Conservation (phyloP, 1,140 invertebrate species). For the Ooceraea biroi region DNA sequence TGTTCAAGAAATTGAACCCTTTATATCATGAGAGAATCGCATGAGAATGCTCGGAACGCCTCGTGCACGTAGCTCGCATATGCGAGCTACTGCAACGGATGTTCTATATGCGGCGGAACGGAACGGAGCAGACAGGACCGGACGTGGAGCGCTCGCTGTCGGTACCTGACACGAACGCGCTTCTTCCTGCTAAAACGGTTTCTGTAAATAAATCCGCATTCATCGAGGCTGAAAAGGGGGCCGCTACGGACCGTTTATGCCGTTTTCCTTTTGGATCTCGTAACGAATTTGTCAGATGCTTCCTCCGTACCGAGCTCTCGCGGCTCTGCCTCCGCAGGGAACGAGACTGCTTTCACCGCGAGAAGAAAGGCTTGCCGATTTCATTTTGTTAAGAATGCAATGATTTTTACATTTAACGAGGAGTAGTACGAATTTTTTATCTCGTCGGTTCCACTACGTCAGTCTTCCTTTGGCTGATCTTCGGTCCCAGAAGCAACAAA, state of each 20-base stretch:
- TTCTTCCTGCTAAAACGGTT: constrained; percentile 71
- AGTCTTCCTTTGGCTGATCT: neutral
- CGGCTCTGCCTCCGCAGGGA: neutral
- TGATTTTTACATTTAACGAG: no score
- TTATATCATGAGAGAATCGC: constrained; percentile 10
- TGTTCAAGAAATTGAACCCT: constrained; percentile 19
- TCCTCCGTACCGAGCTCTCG: neutral
- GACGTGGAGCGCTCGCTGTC: constrained; percentile 66
- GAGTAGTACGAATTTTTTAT: neutral
- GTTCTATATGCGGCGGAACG: constrained; percentile 76
- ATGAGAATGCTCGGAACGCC: neutral
- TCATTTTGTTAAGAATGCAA: no score
- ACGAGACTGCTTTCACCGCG: neutral
- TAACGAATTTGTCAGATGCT: neutral
- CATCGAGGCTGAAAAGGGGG: constrained; percentile 44
- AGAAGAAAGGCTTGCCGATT: no score
- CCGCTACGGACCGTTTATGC: neutral
- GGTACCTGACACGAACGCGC: constrained; percentile 71
- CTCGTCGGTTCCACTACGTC: neutral
- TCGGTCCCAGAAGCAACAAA: neutral
- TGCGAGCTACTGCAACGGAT: constrained; percentile 66
- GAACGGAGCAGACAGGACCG: constrained; percentile 66
- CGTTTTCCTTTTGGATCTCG: constrained; percentile 10
- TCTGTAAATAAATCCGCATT: constrained; percentile 74
- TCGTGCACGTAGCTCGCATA: constrained; percentile 14